phyloP scores from a whole-genome alignment of 1,140 invertebrate species.

The Ips nitidus region DNA sequence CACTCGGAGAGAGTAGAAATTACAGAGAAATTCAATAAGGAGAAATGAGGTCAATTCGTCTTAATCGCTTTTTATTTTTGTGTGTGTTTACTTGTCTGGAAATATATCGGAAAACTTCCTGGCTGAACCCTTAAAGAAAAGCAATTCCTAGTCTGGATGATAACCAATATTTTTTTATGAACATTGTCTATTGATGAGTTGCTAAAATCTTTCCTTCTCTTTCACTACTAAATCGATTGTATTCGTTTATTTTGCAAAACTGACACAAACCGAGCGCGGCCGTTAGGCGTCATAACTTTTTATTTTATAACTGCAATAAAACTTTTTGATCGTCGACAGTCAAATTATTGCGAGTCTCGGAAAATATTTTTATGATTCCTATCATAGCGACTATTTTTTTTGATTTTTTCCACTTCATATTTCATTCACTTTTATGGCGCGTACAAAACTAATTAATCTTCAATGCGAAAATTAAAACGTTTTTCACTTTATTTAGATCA shows the following conservation, averaged over 20 bases:
- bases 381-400: not conserved
- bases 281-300: conserved; percentile 13
- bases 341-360: conserved; percentile 6
- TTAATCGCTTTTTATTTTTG: not conserved
- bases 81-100: not conserved
- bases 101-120: not conserved
- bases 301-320: conserved; percentile 19
- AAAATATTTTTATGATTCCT: conserved; percentile 1
- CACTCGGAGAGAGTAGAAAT: not conserved
- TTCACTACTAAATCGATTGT: not conserved
- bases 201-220: not conserved
- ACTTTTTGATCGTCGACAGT: conserved; percentile 14
- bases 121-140: not conserved
- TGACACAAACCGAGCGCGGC: conserved; percentile 4
- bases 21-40: not conserved
- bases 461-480: no score
- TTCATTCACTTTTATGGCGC: no score
- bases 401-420: not conserved
- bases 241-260: not conserved
- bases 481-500: no score
- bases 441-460: no score
- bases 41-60: not conserved
- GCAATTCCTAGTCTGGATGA: not conserved
- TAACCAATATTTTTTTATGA: not conserved
- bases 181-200: not conserved